Evolutionary conservation across 2,113 vertebrate genomes (phyloP).

Genomic region (Crotalus helleri): DNA sequence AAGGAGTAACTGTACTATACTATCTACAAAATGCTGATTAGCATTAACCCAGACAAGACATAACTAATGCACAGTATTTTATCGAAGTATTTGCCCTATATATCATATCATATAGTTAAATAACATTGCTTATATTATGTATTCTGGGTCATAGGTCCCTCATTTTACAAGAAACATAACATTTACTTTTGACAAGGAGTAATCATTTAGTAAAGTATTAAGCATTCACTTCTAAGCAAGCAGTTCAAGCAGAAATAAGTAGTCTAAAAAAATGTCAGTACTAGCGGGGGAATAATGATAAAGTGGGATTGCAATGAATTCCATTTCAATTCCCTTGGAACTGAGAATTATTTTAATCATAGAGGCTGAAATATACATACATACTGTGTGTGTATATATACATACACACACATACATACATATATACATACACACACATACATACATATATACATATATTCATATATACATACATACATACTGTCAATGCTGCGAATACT

Average conservation of each 20-base stretch:
- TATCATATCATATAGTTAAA: neutral
- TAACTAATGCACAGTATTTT: neutral
- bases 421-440: no score
- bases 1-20: neutral
- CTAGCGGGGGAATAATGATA: neutral
- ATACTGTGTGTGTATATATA: no score
- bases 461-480: no score
- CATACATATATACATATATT: neutral
- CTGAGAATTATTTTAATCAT: neutral
- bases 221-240: neutral
- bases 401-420: no score
- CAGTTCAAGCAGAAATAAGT: slow-evolving; percentile 24
- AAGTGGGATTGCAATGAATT: neutral
- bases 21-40: neutral
- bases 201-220: neutral
- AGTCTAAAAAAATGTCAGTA: neutral
- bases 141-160: neutral
- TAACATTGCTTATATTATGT: neutral
- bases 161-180: neutral
- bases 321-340: neutral
- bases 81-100: slow-evolving; percentile 18
- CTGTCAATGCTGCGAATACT: no score
- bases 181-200: slow-evolving; percentile 10
- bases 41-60: neutral
- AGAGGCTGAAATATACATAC: neutral